Conservation (phyloP, 1,140 invertebrate species). For the Homarus americanus region DNA sequence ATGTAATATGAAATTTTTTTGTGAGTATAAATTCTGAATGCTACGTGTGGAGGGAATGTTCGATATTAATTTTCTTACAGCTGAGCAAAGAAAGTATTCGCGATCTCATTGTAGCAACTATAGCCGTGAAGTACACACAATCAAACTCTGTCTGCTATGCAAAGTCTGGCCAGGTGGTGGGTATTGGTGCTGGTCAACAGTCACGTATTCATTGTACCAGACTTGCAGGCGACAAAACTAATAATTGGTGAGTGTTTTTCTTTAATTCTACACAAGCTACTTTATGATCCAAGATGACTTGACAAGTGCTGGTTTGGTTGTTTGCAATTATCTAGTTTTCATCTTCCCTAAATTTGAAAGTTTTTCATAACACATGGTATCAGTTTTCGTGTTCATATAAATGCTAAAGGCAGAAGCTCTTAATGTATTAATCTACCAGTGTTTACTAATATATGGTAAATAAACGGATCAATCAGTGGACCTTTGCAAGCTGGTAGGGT, state of each 20-base stretch:
- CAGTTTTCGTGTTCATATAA: too few relatives aligned
- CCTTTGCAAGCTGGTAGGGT: too few relatives aligned
- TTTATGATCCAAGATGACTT: too few relatives aligned
- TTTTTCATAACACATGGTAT: too few relatives aligned
- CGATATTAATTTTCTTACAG: slow-evolving; percentile 76
- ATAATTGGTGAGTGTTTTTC: slow-evolving; percentile 87
- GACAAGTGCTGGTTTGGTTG: too few relatives aligned
- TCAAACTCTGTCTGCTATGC: slow-evolving; percentile 98
- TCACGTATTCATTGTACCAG: slow-evolving; percentile 98
- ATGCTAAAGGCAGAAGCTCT: too few relatives aligned
- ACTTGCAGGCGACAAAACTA: slow-evolving; percentile 97
- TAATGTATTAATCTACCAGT: too few relatives aligned
- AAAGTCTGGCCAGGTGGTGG: slow-evolving; percentile 94
- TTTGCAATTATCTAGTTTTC: too few relatives aligned
- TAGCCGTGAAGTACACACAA: slow-evolving; percentile 98
- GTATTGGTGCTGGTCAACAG: slow-evolving; percentile 98
- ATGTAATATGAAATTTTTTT: neutral
- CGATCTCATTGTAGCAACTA: slow-evolving; percentile 96
- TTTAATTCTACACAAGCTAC: too few relatives aligned
- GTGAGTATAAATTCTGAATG: neutral
- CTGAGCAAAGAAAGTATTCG: slow-evolving; percentile 87
- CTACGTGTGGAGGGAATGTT: neutral
- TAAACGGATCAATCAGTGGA: too few relatives aligned
- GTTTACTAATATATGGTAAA: too few relatives aligned
- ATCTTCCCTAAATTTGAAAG: too few relatives aligned